Evolutionary conservation across 2,797 vertebrate genomes (phyloP).

Genomic region (Gymnoscopelus braueri): DNA sequence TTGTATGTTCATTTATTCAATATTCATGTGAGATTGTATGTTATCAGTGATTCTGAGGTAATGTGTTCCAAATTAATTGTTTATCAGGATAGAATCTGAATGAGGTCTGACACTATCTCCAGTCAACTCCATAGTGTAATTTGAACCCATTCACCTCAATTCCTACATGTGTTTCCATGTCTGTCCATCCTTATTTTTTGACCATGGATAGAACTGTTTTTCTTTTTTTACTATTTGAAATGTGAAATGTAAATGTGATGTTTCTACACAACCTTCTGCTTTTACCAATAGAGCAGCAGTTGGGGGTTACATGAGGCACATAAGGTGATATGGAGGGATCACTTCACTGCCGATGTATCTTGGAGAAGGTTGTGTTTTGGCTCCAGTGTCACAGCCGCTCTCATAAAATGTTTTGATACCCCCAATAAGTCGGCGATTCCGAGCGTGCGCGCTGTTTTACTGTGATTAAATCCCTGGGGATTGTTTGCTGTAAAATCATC

Average conservation of each 20-base stretch:
- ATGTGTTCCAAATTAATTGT: slow-evolving; percentile 58
- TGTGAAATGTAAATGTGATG: too few relatives aligned
- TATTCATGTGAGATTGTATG: too few relatives aligned
- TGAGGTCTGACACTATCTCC: slow-evolving; percentile 71
- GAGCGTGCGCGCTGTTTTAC: slow-evolving; percentile 73
- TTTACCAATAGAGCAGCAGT: slow-evolving; percentile 40
- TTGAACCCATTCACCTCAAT: slow-evolving; percentile 71
- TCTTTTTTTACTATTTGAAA: too few relatives aligned
- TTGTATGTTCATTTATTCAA: not conserved
- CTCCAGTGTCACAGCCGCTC: slow-evolving; percentile 71
- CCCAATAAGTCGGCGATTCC: slow-evolving; percentile 63
- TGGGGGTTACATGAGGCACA: slow-evolving; percentile 53
- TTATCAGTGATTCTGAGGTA: too few relatives aligned
- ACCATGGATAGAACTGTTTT: not conserved
- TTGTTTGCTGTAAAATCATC: slow-evolving; percentile 73
- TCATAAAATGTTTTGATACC: slow-evolving; percentile 77
- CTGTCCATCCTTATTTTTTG: too few relatives aligned
- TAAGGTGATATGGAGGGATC: slow-evolving; percentile 62
- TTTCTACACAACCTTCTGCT: slow-evolving; percentile 20
- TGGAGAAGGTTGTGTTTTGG: slow-evolving; percentile 60
- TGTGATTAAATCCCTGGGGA: slow-evolving; percentile 78
- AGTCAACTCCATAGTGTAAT: slow-evolving; percentile 70
- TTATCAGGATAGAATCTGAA: slow-evolving; percentile 61
- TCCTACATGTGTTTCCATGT: slow-evolving; percentile 10
- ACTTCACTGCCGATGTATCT: slow-evolving; percentile 63